phyloP scores from a whole-genome alignment of 2,888 invertebrate species.

The Nomada lathburiana region DNA sequence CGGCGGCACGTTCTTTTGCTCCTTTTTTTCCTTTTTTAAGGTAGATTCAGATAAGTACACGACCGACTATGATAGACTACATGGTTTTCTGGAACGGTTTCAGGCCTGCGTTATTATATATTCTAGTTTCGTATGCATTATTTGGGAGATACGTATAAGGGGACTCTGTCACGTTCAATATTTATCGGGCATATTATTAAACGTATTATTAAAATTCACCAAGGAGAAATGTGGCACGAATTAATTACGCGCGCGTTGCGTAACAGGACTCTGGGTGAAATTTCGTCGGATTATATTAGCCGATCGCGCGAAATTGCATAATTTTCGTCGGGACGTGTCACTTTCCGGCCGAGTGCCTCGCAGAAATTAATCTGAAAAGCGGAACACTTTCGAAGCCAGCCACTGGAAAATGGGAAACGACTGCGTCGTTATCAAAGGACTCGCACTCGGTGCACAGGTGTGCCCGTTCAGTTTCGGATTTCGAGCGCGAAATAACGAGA shows the following conservation, averaged over 20 bases:
- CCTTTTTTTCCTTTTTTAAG: not conserved
- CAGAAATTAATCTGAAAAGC: conserved; percentile 33
- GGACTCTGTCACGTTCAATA: too few relatives aligned
- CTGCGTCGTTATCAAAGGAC: not conserved
- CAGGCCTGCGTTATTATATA: too few relatives aligned
- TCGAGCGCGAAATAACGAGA: conserved; percentile 18
- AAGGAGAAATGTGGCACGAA: not conserved
- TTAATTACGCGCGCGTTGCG: conserved; percentile 24
- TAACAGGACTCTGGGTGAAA: conserved; percentile 5
- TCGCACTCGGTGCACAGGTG: conserved; percentile 17
- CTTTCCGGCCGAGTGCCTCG: conserved; percentile 55
- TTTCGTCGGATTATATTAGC: conserved; percentile 28
- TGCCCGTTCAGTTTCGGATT: conserved; percentile 40
- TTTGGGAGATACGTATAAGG: too few relatives aligned
- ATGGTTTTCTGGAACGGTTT: too few relatives aligned
- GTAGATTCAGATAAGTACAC: conserved; percentile 28
- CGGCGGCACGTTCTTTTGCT: not conserved
- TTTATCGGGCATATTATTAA: too few relatives aligned
- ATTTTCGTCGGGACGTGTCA: conserved; percentile 30
- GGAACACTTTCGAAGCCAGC: conserved; percentile 51
- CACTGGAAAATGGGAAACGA: conserved; percentile 23
- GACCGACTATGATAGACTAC: too few relatives aligned
- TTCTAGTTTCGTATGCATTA: too few relatives aligned
- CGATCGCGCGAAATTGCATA: conserved; percentile 18
- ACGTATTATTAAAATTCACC: not conserved